Evolutionary conservation across 2,888 invertebrate species (phyloP), one percentile per base, ranked within the genome.

Genomic region (Rhingia campestris): DNA sequence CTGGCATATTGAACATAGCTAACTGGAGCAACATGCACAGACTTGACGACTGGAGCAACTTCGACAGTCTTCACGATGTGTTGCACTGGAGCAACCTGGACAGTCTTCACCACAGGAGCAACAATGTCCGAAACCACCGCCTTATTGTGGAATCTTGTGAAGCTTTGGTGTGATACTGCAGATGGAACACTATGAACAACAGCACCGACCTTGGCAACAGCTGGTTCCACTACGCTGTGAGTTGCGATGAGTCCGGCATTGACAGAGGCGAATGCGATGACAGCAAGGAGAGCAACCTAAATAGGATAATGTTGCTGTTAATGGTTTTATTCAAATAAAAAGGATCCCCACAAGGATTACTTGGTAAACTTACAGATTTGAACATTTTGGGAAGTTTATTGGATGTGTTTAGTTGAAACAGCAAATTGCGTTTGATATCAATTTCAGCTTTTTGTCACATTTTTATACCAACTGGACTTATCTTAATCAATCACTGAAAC

Each of bases 121-220:
- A 87, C 61, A 37, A 81, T 79, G 33, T 87, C 89, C 9, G 87
- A 81, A 2, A 92, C 86, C 3, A 91, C 92, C 12, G 92, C 92
- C 10, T 92, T 92, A 12, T 91, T 89, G 54, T 86, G 92, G 9
- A 92, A 87, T 75, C 92, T 92, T 9, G 92, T 86, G 4, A 92
- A 91, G 54, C 92, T 91, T 86, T 93, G 92, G 69, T 92, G 92
- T 6, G 93, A 93, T 0, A 93, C 92, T 7, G 93, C 91, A 30
- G 90, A 89, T 49, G 86, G 92, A 88, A 92, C 92, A 69, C 89
- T 88, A 59, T 88, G 88, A 41, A 91, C 89, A 56, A 89, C 86
- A 9, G 88, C 86, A 49, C 89, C 90, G 4, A 91, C 89, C 39
- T 90, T 90, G 35, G 89, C 89, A 14, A 22, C 22, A 22, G 22